phyloP scores from a whole-genome alignment of 1,140 invertebrate species.

The Bathynomus jamesi region DNA sequence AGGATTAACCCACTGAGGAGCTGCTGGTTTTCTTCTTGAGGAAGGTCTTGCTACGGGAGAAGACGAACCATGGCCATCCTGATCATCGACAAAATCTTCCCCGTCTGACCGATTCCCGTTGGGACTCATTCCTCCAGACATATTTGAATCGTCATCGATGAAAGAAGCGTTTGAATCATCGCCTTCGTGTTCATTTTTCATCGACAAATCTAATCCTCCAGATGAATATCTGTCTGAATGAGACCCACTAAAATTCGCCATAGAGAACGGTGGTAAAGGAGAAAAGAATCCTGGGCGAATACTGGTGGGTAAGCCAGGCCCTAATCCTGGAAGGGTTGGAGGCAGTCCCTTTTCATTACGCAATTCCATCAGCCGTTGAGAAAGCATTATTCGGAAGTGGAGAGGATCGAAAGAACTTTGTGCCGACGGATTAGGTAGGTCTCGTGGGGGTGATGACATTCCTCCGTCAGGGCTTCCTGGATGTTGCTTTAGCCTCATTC shows the following conservation, averaged over 20 bases:
- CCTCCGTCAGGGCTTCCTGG: slow-evolving; percentile 29
- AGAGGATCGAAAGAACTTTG: slow-evolving; percentile 66
- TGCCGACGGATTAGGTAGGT: slow-evolving; percentile 16
- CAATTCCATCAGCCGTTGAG: slow-evolving; percentile 75
- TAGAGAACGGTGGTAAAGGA: slow-evolving; percentile 16
- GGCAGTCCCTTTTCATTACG: slow-evolving; percentile 65
- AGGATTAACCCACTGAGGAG: slow-evolving; percentile 94
- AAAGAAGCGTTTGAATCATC: slow-evolving; percentile 35
- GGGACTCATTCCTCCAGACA: slow-evolving; percentile 37
- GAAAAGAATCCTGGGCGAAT: slow-evolving; percentile 60
- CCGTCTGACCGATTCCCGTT: slow-evolving; percentile 48
- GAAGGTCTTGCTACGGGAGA: slow-evolving; percentile 26
- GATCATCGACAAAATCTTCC: slow-evolving; percentile 54
- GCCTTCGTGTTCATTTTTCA: slow-evolving; percentile 38
- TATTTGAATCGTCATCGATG: slow-evolving; percentile 38
- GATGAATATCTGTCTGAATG: slow-evolving; percentile 41
- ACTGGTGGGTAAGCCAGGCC: slow-evolving; percentile 65
- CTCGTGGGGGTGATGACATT: slow-evolving; percentile 16
- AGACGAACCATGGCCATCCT: slow-evolving; percentile 46
- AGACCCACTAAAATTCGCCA: slow-evolving; percentile 13
- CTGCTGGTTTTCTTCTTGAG: slow-evolving; percentile 76
- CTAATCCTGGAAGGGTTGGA: slow-evolving; percentile 52
- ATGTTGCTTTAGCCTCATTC: slow-evolving; percentile 91
- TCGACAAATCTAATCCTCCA: slow-evolving; percentile 44
- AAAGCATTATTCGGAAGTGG: slow-evolving; percentile 76